phyloP scores from a whole-genome alignment of 2,888 invertebrate genomes.

The Sesia bembeciformis region DNA sequence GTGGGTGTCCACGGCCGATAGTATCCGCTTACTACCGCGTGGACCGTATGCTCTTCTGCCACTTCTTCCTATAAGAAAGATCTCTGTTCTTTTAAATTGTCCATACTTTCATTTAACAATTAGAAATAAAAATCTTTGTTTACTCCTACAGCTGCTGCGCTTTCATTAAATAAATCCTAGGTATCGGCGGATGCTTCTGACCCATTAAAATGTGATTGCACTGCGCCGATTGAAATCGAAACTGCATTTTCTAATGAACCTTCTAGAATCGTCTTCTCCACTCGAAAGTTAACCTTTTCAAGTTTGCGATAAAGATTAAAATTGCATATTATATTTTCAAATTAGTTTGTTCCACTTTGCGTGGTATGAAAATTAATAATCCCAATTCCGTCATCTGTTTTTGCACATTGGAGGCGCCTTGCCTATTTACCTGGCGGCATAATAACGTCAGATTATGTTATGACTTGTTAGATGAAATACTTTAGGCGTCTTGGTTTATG shows the following conservation, averaged over 20 bases:
- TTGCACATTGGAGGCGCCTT: neutral
- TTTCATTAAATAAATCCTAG: neutral
- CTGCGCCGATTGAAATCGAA: neutral
- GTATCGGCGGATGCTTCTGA: slow-evolving; percentile 7
- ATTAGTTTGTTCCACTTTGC: neutral
- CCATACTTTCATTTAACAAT: too few species aligned
- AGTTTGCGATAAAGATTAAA: neutral
- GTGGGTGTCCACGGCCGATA: too few species aligned
- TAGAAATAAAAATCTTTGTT: too few species aligned
- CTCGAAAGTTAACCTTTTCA: neutral
- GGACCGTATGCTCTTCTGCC: too few species aligned
- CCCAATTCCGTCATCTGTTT: neutral
- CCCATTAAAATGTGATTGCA: slow-evolving; percentile 21
- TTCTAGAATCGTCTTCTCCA: neutral
- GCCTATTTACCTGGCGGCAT: neutral
- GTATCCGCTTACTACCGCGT: too few species aligned
- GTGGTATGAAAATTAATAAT: neutral
- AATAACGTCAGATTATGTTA: neutral
- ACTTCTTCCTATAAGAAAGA: too few species aligned
- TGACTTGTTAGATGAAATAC: neutral
- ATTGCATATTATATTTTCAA: neutral
- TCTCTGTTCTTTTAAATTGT: too few species aligned
- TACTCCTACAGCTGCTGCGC: neutral
- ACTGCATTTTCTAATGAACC: neutral
- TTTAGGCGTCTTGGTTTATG: neutral